Percentiles rank a stretch among this genome's conserved stretches.
phyloP scores from a whole-genome alignment of 2,797 vertebrate species.

The Sebastes steindachneri region DNA sequence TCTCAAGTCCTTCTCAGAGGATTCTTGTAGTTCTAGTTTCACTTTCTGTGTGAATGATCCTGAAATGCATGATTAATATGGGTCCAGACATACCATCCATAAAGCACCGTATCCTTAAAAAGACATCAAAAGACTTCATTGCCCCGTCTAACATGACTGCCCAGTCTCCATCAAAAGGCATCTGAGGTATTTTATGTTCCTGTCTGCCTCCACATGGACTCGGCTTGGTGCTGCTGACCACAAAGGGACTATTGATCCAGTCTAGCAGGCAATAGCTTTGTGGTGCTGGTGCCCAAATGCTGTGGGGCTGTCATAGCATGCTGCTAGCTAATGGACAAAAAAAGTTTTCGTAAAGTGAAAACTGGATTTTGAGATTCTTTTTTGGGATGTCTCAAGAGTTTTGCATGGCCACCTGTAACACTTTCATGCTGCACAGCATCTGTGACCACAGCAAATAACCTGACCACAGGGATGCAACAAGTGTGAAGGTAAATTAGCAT shows the following conservation, averaged over 20 bases:
- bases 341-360: constrained; percentile 5
- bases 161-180: constrained; percentile 41
- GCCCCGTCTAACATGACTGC: constrained; percentile 25
- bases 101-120: neutral
- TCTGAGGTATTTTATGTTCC: constrained; percentile 56
- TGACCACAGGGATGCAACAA: neutral
- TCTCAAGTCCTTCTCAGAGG: neutral
- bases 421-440: neutral
- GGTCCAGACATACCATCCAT: constrained; percentile 22
- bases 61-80: constrained; percentile 22
- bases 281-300: constrained; percentile 46
- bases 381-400: neutral
- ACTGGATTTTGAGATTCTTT: neutral
- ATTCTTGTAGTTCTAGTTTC: constrained; percentile 8
- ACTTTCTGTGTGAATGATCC: constrained; percentile 27
- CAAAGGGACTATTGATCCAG: constrained; percentile 70
- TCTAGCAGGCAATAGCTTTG: constrained; percentile 52
- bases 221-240: constrained; percentile 62
- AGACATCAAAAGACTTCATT: constrained; percentile 16
- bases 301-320: constrained; percentile 39
- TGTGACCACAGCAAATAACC: neutral
- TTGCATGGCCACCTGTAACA: neutral
- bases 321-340: constrained; percentile 45
- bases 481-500: neutral
- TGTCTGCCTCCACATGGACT: constrained; percentile 54